phyloP scores from a whole-genome alignment of 2,888 invertebrate species.

The Dorcus parallelipipedus region DNA sequence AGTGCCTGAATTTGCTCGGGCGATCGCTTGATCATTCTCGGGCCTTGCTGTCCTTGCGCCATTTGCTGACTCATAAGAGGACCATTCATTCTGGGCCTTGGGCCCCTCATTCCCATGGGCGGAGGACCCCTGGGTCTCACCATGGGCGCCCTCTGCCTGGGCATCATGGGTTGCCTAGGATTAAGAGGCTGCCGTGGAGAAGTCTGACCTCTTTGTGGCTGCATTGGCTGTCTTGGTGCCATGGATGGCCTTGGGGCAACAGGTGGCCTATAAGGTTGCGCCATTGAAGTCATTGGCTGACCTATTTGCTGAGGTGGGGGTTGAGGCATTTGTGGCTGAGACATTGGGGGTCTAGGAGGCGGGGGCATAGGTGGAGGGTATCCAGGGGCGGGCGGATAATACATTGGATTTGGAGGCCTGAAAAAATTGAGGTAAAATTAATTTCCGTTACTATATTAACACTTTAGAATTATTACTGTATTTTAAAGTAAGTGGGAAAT shows the following conservation, averaged over 20 bases:
- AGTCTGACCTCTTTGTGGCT: constrained; percentile 17
- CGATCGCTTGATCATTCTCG: constrained; percentile 19
- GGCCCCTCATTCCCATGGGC: constrained; percentile 28
- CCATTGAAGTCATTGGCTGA: constrained; percentile 24
- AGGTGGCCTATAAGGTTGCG: constrained; percentile 23
- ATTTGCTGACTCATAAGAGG: constrained; percentile 4
- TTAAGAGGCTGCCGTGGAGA: constrained; percentile 22
- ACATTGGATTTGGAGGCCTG: constrained; percentile 42
- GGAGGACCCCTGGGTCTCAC: constrained; percentile 33
- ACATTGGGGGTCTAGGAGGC: constrained; percentile 29
- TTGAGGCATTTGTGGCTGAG: constrained; percentile 33
- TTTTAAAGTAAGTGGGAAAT: too few species aligned
- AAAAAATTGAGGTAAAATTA: constrained; percentile 10
- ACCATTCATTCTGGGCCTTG: constrained; percentile 24
- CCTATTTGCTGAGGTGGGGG: constrained; percentile 21
- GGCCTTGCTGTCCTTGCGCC: constrained; percentile 13
- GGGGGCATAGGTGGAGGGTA: constrained; percentile 47
- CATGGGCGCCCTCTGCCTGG: constrained; percentile 30
- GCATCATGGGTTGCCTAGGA: constrained; percentile 28
- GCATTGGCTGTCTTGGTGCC: constrained; percentile 16
- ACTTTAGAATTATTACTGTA: too few species aligned
- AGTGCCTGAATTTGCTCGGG: constrained; percentile 43
- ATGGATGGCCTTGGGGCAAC: constrained; percentile 23
- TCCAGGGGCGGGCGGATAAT: constrained; percentile 42
- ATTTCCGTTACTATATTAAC: too few species aligned